Conservation (phyloP, 2,888 invertebrate genomes). For the Odontocolon sp. region DNA sequence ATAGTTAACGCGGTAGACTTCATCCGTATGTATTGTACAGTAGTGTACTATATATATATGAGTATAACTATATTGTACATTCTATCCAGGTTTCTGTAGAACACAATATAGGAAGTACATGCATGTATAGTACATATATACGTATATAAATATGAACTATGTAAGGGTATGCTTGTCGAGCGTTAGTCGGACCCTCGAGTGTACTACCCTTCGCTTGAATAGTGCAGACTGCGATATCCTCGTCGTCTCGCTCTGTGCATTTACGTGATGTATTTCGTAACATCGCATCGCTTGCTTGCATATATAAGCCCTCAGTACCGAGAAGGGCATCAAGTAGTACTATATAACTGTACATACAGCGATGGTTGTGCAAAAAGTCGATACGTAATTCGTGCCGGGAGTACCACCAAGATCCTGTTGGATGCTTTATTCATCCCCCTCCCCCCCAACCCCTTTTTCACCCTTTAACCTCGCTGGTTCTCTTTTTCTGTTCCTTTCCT, state of each 20-base stretch:
- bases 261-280: conserved; percentile 50
- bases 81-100: background rate
- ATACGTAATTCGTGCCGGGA: conserved; percentile 62
- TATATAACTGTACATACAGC: background rate
- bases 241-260: conserved; percentile 5
- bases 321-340: background rate
- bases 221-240: conserved; percentile 6
- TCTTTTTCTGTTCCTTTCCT: background rate
- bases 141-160: too few relatives aligned
- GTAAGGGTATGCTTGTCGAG: conserved; percentile 18
- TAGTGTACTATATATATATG: background rate
- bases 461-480: conserved; percentile 14
- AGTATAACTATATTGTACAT: too few relatives aligned
- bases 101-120: background rate
- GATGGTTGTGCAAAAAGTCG: conserved; percentile 49
- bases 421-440: conserved; percentile 61
- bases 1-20: conserved; percentile 59
- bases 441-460: conserved; percentile 27
- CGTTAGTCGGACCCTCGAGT: conserved; percentile 20
- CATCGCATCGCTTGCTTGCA: conserved; percentile 21
- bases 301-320: conserved; percentile 8
- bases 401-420: conserved; percentile 48
- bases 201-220: conserved; percentile 7
- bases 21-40: background rate
- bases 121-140: too few relatives aligned